Base-by-base conservation (phyloP, 1,140 invertebrate species). In the Paracyclopina nana region DNA sequence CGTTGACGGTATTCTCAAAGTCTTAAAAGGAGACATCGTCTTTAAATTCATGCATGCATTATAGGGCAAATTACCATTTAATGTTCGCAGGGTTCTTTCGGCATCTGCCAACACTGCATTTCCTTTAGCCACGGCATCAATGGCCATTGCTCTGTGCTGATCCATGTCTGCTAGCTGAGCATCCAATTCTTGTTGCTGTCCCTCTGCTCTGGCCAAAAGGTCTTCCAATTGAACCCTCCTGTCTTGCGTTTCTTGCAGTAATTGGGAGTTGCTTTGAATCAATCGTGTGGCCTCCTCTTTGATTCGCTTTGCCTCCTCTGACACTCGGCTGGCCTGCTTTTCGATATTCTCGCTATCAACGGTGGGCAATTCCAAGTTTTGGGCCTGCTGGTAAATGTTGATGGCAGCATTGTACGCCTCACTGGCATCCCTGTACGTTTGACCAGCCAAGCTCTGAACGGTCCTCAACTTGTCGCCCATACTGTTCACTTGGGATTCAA, bases 1-100 rank as follows among this genome's bases (percentile, higher is more conserved):
- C 75, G 56, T 83, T 73, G 1, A 94, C 85, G 65, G 87, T 74
- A 34, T 79, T 73, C 61, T 92, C 84, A 68, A 94, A 96, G 61
- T 80, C 86, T 80, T 57, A 38, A 2, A 38, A 38, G 3, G 5
- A 2, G 9, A n/a, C n/a, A n/a, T n/a, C n/a, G n/a, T n/a, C n/a
- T n/a, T n/a, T n/a, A n/a, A n/a, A n/a, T n/a, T n/a, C n/a, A n/a
- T n/a, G n/a, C n/a, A n/a, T n/a, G n/a, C n/a, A n/a, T n/a, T n/a
- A n/a, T n/a, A n/a, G n/a, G n/a, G n/a, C 8, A 38, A 38, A 54
- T 65, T 67, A 87, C 83, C 77, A 67, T 78, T 73, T 1, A 92
- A 65, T 40, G 80, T 87, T 52, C 79, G 70, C 45, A 84, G 75
- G 4, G 86, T 94, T 43, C 80, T 74, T 57, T 82, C 77, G 1